A percentile compares a stretch with the other conserved stretches of the same genome.
Evolutionary conservation across 30 jellyfish, hydroid and myxozoan genomes (phyloP).

Genomic region (Mastigias papua): DNA sequence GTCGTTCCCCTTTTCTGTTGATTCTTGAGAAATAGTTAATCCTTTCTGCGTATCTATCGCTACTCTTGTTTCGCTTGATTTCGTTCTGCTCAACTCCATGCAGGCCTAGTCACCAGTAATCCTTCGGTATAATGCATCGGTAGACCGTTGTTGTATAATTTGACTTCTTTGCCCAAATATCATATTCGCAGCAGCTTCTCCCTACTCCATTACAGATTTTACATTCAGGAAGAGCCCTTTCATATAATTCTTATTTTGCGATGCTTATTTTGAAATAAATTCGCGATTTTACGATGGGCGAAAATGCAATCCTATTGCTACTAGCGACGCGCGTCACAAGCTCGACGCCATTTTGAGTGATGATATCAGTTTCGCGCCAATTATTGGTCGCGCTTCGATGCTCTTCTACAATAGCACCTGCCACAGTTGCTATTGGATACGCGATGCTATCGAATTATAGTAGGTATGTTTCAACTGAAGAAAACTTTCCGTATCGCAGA

Average conservation of each 20-base stretch:
- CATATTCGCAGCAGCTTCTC: too few relatives aligned
- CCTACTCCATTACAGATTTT: too few relatives aligned
- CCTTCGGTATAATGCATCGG: neutral
- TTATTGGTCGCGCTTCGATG: conserved; percentile 22
- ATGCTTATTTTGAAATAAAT: neutral
- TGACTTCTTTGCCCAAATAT: neutral
- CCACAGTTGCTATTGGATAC: conserved; percentile 45
- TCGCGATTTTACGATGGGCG: neutral
- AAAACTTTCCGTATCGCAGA: too few relatives aligned
- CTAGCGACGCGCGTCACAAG: conserved; percentile 16
- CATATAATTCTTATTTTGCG: neutral
- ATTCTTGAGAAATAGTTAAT: neutral
- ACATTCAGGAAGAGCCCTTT: too few relatives aligned
- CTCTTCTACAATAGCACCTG: conserved; percentile 24
- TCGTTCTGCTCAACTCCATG: neutral
- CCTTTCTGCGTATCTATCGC: neutral
- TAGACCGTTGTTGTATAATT: neutral
- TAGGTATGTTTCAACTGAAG: neutral
- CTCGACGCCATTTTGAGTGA: conserved; percentile 48
- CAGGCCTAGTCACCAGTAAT: conserved; percentile 1
- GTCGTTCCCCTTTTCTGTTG: too few relatives aligned
- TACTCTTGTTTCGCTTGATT: neutral
- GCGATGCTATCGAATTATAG: neutral
- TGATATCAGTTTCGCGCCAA: conserved; percentile 64
- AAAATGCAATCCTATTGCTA: neutral